These are phyloP conservation scores for Drosophila kanekoi DNA, from an alignment of 2,888 invertebrate species.

Conservation along the genomic window DNA sequence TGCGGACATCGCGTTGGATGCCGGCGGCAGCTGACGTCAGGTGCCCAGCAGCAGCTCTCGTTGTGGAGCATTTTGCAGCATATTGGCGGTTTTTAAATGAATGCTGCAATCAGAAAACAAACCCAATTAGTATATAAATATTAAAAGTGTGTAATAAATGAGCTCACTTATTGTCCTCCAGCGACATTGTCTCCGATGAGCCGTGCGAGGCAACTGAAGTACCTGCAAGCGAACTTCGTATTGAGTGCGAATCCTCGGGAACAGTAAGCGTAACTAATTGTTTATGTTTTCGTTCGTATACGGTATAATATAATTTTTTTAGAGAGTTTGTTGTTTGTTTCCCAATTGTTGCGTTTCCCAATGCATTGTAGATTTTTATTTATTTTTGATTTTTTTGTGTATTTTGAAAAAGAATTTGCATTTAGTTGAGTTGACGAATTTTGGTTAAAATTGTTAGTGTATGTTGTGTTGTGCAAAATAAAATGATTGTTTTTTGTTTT, in stretches of 20 bases:
- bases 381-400: conserved; percentile 24
- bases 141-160: too few relatives aligned
- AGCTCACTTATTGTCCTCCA: conserved; percentile 85
- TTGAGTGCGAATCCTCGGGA: conserved; percentile 85
- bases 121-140: too few relatives aligned
- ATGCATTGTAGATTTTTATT: conserved; percentile 35
- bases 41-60: conserved; percentile 80
- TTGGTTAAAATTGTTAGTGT: conserved; percentile 60
- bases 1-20: conserved; percentile 43
- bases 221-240: conserved; percentile 85
- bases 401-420: conserved; percentile 54
- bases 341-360: conserved; percentile 50
- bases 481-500: conserved; percentile 17
- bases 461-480: conserved; percentile 62
- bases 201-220: conserved; percentile 85
- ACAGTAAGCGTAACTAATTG: conserved; percentile 84
- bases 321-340: conserved; percentile 33
- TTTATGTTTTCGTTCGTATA: conserved; percentile 29
- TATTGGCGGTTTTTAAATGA: conserved; percentile 84
- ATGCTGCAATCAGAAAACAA: conserved; percentile 61
- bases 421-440: conserved; percentile 59
- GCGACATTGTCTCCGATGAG: conserved; percentile 84
- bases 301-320: conserved; percentile 20
- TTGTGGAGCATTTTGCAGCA: conserved; percentile 83
- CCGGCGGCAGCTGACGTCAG: conserved; percentile 80